phyloP scores from a whole-genome alignment of 1,140 invertebrate species.

The Pseudachorutes palmiensis region DNA sequence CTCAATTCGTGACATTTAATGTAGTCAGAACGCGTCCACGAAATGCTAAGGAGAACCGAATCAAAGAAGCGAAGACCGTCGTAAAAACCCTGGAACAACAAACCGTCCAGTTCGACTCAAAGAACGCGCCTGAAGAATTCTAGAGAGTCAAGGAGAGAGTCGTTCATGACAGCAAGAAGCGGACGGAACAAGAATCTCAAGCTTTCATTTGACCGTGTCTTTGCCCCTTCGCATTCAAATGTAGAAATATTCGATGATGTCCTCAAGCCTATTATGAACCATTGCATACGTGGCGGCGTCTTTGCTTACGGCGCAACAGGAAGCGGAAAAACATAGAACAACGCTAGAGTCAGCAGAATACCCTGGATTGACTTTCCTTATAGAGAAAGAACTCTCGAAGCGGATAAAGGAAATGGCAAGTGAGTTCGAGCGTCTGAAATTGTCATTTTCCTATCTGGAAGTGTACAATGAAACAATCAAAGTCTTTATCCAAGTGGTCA shows the following conservation, averaged over 20 bases:
- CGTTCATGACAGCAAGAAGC: conserved; percentile 58
- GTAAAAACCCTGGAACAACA: too few relatives aligned
- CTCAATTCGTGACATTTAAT: too few relatives aligned
- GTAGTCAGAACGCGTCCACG: too few relatives aligned
- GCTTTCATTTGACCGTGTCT: conserved; percentile 81
- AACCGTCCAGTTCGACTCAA: conserved; percentile 84
- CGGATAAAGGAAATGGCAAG: conserved; percentile 63
- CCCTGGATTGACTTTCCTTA: conserved; percentile 88
- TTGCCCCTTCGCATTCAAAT: conserved; percentile 58
- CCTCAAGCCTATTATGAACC: conserved; percentile 62
- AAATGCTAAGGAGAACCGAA: too few relatives aligned
- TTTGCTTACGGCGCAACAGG: conserved; percentile 90
- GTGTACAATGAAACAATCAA: conserved; percentile 93
- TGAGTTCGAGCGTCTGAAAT: conserved; percentile 62
- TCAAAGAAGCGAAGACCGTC: too few relatives aligned
- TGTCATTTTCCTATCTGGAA: conserved; percentile 47
- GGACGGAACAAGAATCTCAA: conserved; percentile 74
- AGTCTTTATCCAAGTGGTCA: conserved; percentile 69
- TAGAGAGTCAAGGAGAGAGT: conserved; percentile 66
- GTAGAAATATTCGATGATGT: conserved; percentile 67
- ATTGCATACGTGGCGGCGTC: conserved; percentile 68
- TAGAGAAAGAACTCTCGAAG: conserved; percentile 79
- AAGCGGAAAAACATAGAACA: conserved; percentile 96
- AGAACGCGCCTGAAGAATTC: conserved; percentile 67
- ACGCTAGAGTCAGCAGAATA: conserved; percentile 78